Base-by-base conservation (phyloP, 2,113 vertebrate species). In the Sinocyclocheilus maitianheensis region DNA sequence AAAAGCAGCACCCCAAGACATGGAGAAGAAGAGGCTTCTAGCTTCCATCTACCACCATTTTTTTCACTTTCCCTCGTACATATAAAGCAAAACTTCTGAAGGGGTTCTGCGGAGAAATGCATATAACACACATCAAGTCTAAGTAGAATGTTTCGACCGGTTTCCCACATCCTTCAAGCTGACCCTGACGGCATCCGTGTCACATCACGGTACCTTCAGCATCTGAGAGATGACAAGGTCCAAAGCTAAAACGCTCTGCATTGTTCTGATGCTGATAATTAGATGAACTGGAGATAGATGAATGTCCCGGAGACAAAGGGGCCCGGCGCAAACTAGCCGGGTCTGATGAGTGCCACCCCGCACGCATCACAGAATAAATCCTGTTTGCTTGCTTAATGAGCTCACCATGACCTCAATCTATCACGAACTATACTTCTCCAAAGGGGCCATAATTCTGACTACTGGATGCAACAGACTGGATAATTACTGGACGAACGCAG, bases 401-500 rank as follows among this genome's bases (percentile, higher is more conserved):
- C 96, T 97, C 95, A 95, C 95, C 92, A 94, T 96, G 96, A 95
- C 95, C 94, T 96, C 95, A 96, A 97, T 97, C 97, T 96, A 97
- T 97, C 96, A 97, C 94, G 93, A 94, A 94, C 94, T 96, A 95
- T 96, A 96, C 94, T 95, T 94, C 91, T 91, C 91, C 94, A 94
- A 94, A 93, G 95, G 95, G 95, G 94, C 94, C 93, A 95, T 92
- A 93, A 95, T 94, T 94, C 94, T 94, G 92, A 93, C 93, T 94
- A 95, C 94, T 93, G 93, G 95, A 95, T 94, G 94, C 94, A 94
- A 94, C 88, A 94, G 94, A 95, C 79, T 76, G 40, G 58, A 86
- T 86, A 86, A 82, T 76, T 77, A 86, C 69, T 60, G 51, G 51
- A 74, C 26, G 22, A 62, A 85, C 37, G n/a, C 55, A 74, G 51